phyloP scores from a whole-genome alignment of 2,113 vertebrate genomes.

The Rhipidura dahli region DNA sequence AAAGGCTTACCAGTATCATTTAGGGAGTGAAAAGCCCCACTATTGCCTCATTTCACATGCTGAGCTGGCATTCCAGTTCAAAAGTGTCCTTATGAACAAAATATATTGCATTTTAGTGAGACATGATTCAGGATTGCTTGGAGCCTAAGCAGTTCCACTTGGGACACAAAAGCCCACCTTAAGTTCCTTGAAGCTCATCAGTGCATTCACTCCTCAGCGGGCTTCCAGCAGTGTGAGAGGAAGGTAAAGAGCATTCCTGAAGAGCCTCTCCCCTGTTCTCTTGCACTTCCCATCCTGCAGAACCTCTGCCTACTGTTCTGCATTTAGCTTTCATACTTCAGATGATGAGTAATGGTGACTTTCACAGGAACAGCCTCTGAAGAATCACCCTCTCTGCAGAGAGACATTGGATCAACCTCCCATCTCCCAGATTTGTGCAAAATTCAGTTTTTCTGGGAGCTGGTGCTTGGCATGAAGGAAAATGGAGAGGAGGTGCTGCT shows the following conservation, averaged over 20 bases:
- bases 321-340: neutral
- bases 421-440: neutral
- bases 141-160: neutral
- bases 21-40: neutral
- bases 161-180: neutral
- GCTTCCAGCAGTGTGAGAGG: neutral
- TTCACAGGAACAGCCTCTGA: neutral
- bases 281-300: neutral
- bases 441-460: neutral
- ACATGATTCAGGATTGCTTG: rapidly evolving
- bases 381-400: neutral
- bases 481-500: neutral
- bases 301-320: neutral
- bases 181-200: neutral
- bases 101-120: neutral
- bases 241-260: neutral
- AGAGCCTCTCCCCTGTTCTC: neutral
- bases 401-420: neutral
- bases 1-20: neutral
- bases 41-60: neutral
- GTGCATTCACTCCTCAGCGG: neutral
- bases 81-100: neutral
- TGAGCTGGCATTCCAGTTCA: neutral
- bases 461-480: neutral
- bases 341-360: neutral